phyloP scores from a whole-genome alignment of 2,888 invertebrate genomes.

The Tenthredo mesomela region DNA sequence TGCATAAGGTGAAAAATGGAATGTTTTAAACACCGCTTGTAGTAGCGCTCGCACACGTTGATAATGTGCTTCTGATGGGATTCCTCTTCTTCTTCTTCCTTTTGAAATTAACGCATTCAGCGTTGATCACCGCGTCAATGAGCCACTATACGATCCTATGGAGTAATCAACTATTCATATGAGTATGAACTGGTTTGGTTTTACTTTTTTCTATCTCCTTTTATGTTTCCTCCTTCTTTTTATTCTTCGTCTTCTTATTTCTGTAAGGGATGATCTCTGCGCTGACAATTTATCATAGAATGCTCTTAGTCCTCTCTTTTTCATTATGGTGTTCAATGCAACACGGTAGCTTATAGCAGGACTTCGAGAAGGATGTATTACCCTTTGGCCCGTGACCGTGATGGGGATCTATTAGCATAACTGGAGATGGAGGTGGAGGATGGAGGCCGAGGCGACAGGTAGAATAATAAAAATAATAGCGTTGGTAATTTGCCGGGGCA shows the following conservation, averaged over 20 bases:
- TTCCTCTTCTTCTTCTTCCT: background rate
- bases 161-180: slow-evolving; percentile 24
- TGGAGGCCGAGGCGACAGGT: slow-evolving; percentile 7
- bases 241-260: background rate
- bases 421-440: background rate
- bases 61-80: background rate
- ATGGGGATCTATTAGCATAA: slow-evolving; percentile 41
- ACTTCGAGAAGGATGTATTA: background rate
- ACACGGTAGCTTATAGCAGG: background rate
- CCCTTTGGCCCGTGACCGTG: background rate
- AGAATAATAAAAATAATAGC: slow-evolving; percentile 22
- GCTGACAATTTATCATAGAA: background rate
- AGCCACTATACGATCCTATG: background rate
- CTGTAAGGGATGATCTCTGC: background rate
- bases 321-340: background rate
- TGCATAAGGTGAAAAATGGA: too few species aligned
- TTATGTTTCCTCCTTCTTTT: background rate
- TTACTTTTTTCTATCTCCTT: background rate
- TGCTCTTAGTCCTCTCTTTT: background rate
- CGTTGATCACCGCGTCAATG: slow-evolving; percentile 10
- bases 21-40: background rate
- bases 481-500: slow-evolving; percentile 43
- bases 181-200: background rate
- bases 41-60: background rate
- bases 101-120: background rate